A percentile compares a stretch with the other conserved stretches of the same genome.
These are phyloP conservation scores for Sebastes dallii DNA, from an alignment of 2,797 vertebrate species.

Conservation along the genomic window DNA sequence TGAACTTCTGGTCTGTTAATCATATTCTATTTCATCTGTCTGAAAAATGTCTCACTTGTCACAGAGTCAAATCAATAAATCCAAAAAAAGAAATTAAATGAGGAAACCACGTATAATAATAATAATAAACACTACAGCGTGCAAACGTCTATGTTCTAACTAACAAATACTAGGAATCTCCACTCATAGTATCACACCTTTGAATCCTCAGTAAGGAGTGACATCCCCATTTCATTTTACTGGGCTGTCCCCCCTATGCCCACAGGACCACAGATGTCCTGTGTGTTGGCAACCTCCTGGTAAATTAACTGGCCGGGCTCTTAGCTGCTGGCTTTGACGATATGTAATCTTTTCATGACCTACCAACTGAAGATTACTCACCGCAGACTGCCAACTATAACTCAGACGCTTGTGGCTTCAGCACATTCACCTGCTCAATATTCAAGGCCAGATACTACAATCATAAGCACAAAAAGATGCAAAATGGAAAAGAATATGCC, in stretches of 20 bases:
- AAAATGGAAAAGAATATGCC: neutral
- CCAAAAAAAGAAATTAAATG: neutral
- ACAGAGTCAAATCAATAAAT: neutral
- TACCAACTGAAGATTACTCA: constrained; percentile 41
- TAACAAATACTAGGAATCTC: neutral
- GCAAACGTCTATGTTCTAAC: neutral
- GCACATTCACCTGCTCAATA: constrained; percentile 35
- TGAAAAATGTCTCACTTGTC: neutral
- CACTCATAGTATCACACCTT: neutral
- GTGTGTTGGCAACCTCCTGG: constrained; percentile 30
- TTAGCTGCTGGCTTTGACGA: constrained; percentile 37
- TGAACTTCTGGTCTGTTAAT: neutral
- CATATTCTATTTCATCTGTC: neutral
- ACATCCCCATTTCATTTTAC: neutral
- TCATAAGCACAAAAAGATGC: neutral
- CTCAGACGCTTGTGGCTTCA: constrained; percentile 11
- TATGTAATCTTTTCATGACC: constrained; percentile 48
- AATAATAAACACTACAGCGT: no score
- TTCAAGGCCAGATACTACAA: constrained; percentile 16
- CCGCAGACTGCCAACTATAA: constrained; percentile 26
- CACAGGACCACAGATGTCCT: constrained; percentile 24
- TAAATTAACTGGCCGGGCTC: constrained; percentile 42
- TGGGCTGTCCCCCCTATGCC: neutral
- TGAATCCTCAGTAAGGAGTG: neutral
- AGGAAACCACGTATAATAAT: neutral